These are phyloP conservation scores for Grammomys surdaster DNA, from an alignment of 2,113 vertebrate species.

Conservation along the genomic window DNA sequence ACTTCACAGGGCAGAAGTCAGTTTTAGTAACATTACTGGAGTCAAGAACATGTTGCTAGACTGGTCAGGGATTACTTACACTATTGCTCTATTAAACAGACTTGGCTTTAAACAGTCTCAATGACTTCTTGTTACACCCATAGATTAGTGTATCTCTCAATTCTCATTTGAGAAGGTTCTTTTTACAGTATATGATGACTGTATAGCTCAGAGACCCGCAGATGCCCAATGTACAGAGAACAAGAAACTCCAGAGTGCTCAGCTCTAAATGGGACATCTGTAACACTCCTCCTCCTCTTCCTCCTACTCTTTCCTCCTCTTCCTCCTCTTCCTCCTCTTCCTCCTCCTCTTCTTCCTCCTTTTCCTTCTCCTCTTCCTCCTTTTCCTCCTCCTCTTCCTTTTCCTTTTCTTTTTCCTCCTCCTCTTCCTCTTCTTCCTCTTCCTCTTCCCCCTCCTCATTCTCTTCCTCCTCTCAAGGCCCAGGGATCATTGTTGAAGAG, in stretches of 20 bases:
- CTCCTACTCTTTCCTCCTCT: neutral
- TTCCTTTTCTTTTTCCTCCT: neutral
- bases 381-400: neutral
- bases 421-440: neutral
- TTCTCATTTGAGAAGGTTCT: neutral
- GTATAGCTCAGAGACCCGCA: neutral
- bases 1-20: neutral
- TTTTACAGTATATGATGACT: neutral
- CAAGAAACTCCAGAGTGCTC: neutral
- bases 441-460: too few relatives aligned
- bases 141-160: neutral
- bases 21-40: neutral
- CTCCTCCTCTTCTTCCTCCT: too few relatives aligned
- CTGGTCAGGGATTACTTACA: neutral
- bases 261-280: neutral
- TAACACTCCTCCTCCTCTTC: neutral
- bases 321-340: neutral
- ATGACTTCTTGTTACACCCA: neutral
- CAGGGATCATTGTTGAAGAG: neutral
- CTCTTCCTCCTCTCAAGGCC: neutral
- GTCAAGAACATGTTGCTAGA: neutral
- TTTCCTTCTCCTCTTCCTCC: neutral
- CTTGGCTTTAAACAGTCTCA: neutral
- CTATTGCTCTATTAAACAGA: neutral
- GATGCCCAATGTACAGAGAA: neutral